These are phyloP conservation scores for Neosalanx taihuensis DNA, from an alignment of 2,797 vertebrate genomes.

Conservation along the genomic window DNA sequence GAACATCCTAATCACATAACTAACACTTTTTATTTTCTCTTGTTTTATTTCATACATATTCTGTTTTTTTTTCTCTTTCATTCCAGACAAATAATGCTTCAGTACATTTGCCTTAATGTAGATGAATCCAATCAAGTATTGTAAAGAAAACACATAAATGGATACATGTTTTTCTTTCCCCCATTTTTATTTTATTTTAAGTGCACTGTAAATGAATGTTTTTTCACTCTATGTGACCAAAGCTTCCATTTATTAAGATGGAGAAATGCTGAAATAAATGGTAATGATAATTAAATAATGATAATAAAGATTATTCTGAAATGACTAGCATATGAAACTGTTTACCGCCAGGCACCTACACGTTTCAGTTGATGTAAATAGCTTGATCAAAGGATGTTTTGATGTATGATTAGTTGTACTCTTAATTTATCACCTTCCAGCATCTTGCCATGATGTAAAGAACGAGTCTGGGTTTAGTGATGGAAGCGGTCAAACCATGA, in stretches of 20 bases:
- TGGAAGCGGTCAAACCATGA: constrained; percentile 1
- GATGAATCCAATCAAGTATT: constrained; percentile 79
- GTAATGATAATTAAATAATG: constrained; percentile 29
- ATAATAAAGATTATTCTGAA: constrained; percentile 12
- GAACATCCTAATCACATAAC: constrained; percentile 72
- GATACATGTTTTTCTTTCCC: constrained; percentile 55
- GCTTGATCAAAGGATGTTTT: background rate
- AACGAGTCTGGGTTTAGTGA: background rate
- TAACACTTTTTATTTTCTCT: constrained; percentile 59
- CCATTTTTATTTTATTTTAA: constrained; percentile 44
- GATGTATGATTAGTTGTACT: background rate
- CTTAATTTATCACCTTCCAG: background rate
- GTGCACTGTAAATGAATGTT: constrained; percentile 72
- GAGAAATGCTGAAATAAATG: constrained; percentile 55
- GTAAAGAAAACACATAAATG: constrained; percentile 79
- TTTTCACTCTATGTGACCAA: constrained; percentile 75
- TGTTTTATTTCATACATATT: constrained; percentile 70
- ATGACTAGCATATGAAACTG: constrained; percentile 28
- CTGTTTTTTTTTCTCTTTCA: constrained; percentile 67
- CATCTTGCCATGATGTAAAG: background rate
- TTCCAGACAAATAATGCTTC: constrained; percentile 79
- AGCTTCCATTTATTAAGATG: constrained; percentile 65
- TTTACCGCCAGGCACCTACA: constrained; percentile 24
- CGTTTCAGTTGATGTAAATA: constrained; percentile 10
- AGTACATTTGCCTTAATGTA: constrained; percentile 94